Conservation (phyloP, 2,888 invertebrate species). For the Tetragonula carbonaria region DNA sequence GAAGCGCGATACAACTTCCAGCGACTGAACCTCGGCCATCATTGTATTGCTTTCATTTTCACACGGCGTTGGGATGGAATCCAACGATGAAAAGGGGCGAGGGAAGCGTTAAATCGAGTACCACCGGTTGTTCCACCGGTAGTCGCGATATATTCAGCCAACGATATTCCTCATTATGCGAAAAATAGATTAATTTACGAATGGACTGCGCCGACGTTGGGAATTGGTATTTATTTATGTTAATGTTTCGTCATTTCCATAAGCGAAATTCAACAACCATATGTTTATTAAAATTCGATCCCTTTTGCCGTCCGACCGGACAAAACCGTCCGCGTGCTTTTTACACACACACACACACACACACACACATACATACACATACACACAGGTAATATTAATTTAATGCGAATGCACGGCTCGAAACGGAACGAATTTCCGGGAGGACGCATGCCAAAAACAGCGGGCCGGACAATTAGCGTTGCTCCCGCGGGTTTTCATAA, state of each 20-base stretch:
- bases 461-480: slow-evolving; percentile 51
- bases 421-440: slow-evolving; percentile 33
- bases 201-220: not conserved
- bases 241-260: slow-evolving; percentile 13
- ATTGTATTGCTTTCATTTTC: not conserved
- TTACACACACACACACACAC: not conserved
- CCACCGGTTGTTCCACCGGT: not conserved
- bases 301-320: slow-evolving; percentile 9
- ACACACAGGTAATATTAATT: slow-evolving; percentile 48
- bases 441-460: slow-evolving; percentile 51
- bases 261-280: not conserved
- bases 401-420: slow-evolving; percentile 27
- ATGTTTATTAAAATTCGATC: slow-evolving; percentile 49
- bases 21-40: not conserved
- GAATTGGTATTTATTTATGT: slow-evolving; percentile 17
- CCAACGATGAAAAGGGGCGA: not conserved
- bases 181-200: slow-evolving; percentile 32
- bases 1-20: slow-evolving; percentile 2
- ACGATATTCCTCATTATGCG: slow-evolving; percentile 11
- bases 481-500: slow-evolving; percentile 54
- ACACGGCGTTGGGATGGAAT: not conserved
- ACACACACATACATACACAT: too few species aligned
- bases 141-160: not conserved
- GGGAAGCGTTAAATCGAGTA: not conserved
- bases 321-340: slow-evolving; percentile 24